Evolutionary conservation across 2,888 invertebrate genomes (phyloP).

Genomic region (Scrobipalpa costella): DNA sequence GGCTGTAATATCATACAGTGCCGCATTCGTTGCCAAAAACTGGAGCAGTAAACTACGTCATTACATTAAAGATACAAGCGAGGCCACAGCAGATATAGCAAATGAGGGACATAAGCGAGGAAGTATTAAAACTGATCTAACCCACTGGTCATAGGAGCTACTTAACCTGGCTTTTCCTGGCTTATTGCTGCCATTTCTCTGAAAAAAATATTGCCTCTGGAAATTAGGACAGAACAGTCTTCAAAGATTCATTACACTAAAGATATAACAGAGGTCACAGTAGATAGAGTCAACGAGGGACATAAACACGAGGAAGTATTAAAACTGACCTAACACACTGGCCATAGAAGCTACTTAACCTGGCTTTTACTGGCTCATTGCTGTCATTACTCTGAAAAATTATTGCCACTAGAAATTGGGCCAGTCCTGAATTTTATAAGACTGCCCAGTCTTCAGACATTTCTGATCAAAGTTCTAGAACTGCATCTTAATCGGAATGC

Average conservation of each 20-base stretch:
- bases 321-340: slow-evolving; percentile 17
- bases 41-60: slow-evolving; percentile 16
- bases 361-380: too few species aligned
- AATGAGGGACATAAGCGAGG: slow-evolving; percentile 31
- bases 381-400: neutral
- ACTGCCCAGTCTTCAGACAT: too few species aligned
- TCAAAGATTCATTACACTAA: neutral
- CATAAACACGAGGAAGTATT: slow-evolving; percentile 37
- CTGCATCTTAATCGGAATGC: too few species aligned
- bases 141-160: neutral
- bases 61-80: slow-evolving; percentile 6
- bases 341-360: neutral
- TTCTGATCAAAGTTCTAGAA: too few species aligned
- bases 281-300: neutral
- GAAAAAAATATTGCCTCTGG: neutral
- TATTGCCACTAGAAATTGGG: neutral
- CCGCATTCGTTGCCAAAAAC: neutral
- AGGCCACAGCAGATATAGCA: slow-evolving; percentile 4
- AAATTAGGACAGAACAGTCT: too few species aligned
- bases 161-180: neutral
- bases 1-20: neutral
- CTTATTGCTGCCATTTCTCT: too few species aligned
- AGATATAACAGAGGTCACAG: neutral
- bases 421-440: too few species aligned
- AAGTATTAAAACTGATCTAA: slow-evolving; percentile 32